phyloP scores from a whole-genome alignment of 1,140 invertebrate genomes.

The Tetramorium parvispinum region DNA sequence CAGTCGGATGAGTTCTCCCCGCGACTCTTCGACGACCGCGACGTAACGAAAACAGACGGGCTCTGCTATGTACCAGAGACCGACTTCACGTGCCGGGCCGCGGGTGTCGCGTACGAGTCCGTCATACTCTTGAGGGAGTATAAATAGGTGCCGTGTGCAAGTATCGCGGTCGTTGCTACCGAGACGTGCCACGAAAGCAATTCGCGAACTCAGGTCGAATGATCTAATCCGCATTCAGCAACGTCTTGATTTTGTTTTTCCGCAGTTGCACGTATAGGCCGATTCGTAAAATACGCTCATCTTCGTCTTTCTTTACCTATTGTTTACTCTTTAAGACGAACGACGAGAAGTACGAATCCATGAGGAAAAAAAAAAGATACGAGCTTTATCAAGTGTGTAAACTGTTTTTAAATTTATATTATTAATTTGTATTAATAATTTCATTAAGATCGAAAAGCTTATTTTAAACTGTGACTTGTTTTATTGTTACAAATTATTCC shows the following conservation, averaged over 20 bases:
- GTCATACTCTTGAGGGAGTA: constrained; percentile 32
- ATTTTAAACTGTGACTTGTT: too few species aligned
- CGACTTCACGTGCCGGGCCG: constrained; percentile 47
- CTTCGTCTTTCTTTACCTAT: background rate
- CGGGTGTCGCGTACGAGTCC: constrained; percentile 11
- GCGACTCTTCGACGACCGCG: background rate
- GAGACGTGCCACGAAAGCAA: constrained; percentile 23
- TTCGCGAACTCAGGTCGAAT: constrained; percentile 29
- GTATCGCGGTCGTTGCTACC: constrained; percentile 69
- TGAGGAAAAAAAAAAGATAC: background rate
- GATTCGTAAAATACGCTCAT: background rate
- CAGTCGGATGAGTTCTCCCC: background rate
- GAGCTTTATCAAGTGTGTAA: background rate
- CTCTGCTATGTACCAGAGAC: constrained; percentile 42
- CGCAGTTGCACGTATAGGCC: background rate
- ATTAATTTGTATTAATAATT: background rate
- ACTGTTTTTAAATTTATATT: background rate
- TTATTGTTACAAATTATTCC: background rate
- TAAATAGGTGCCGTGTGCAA: constrained; percentile 63
- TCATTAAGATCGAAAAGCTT: background rate
- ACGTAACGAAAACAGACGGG: constrained; percentile 17
- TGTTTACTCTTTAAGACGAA: background rate
- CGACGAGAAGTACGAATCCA: background rate
- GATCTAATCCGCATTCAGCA: constrained; percentile 2
- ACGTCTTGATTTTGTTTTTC: constrained; percentile 36